phyloP scores from a whole-genome alignment of 2,797 vertebrate genomes.

The Lacerta agilis region DNA sequence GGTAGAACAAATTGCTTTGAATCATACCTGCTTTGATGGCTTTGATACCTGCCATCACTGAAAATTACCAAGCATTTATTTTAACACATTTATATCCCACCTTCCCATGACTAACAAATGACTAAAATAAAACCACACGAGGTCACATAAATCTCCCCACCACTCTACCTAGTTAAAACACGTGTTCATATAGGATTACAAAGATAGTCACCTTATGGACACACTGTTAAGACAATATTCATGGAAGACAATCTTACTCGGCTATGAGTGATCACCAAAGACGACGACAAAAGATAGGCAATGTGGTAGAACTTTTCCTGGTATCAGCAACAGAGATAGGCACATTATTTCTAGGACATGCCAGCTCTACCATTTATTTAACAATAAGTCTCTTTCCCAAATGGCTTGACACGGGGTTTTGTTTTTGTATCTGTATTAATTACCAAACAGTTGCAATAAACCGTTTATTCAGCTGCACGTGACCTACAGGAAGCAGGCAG shows the following conservation, averaged over 20 bases:
- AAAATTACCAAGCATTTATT: neutral
- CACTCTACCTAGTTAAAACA: neutral
- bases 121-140: neutral
- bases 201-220: too few relatives aligned
- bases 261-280: too few relatives aligned
- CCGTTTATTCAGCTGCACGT: conserved; percentile 20
- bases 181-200: neutral
- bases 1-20: neutral
- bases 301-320: neutral
- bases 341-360: conserved; percentile 3
- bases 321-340: neutral
- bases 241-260: too few relatives aligned
- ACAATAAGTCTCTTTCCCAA: conserved; percentile 51
- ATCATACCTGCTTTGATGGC: neutral
- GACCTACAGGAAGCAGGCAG: neutral
- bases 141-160: neutral
- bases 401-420: conserved; percentile 37
- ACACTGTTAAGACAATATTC: too few relatives aligned
- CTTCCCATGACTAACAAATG: neutral
- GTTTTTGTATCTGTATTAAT: conserved; percentile 58
- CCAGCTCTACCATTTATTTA: conserved; percentile 6
- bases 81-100: too few relatives aligned
- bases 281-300: too few relatives aligned
- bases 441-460: conserved; percentile 58
- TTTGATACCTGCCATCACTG: neutral